Evolutionary conservation across 2,888 invertebrate genomes (phyloP).

Genomic region (Sminthurides aquaticus): DNA sequence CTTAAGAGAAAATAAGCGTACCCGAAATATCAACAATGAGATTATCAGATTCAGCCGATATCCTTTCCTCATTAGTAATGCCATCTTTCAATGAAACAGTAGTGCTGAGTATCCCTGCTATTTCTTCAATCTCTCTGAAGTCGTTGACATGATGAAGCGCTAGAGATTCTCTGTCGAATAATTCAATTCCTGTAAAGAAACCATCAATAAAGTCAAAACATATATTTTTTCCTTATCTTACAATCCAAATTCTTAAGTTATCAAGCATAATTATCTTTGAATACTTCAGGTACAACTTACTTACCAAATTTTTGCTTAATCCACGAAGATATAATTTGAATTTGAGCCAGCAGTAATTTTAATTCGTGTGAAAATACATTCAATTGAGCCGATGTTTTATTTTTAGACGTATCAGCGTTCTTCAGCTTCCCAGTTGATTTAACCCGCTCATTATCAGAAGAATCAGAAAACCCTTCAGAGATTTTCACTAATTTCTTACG

Average conservation of each 20-base stretch:
- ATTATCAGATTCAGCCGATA: too few species aligned
- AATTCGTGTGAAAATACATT: not conserved
- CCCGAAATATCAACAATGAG: too few species aligned
- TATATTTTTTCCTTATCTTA: too few species aligned
- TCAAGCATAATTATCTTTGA: too few species aligned
- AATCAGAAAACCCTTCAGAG: not conserved
- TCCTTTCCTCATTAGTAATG: too few species aligned
- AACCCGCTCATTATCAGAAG: not conserved
- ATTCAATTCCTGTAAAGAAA: not conserved
- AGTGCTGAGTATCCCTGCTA: not conserved
- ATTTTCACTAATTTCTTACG: not conserved
- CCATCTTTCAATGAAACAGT: not conserved
- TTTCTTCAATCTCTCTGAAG: constrained; percentile 3
- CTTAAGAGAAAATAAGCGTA: too few species aligned
- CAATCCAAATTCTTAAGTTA: too few species aligned
- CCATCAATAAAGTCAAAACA: too few species aligned
- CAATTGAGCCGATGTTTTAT: not conserved
- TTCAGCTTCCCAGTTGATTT: not conserved
- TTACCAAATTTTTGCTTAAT: not conserved
- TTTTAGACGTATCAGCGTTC: not conserved
- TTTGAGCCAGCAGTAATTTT: not conserved
- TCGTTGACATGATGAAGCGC: not conserved
- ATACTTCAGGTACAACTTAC: not conserved
- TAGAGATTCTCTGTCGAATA: not conserved
- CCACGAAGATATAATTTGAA: not conserved